Evolutionary conservation across 2,797 vertebrate genomes (phyloP).

Genomic region (Rhinella marina): DNA sequence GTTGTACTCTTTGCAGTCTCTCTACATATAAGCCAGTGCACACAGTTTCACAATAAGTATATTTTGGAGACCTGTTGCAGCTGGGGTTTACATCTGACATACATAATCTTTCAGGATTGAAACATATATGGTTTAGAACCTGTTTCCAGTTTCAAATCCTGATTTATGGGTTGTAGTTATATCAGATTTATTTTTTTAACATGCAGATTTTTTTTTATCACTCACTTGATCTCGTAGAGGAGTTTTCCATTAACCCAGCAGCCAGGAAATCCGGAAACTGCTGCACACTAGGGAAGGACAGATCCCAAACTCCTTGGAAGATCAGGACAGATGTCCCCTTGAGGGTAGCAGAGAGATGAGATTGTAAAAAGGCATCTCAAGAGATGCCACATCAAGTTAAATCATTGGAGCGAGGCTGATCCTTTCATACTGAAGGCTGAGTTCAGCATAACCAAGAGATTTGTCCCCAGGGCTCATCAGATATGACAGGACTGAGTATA

Average conservation of each 20-base stretch:
- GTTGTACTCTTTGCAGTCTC: too few species aligned
- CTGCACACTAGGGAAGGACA: slow-evolving; percentile 43
- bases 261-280: slow-evolving; percentile 47
- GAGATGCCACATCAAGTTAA: slow-evolving; percentile 64
- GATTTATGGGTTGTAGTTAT: not conserved
- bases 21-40: too few species aligned
- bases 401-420: slow-evolving; percentile 58
- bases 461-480: slow-evolving; percentile 60
- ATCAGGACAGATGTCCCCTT: slow-evolving; percentile 60
- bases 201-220: not conserved
- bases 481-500: slow-evolving; percentile 60
- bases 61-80: not conserved
- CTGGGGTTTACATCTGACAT: not conserved
- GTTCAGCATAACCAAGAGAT: slow-evolving; percentile 62
- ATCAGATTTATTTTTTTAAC: not conserved
- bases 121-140: not conserved
- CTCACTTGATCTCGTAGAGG: slow-evolving; percentile 14
- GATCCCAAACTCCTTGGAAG: slow-evolving; percentile 59
- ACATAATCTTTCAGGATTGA: not conserved
- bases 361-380: slow-evolving; percentile 61
- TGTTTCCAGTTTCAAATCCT: not conserved
- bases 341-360: slow-evolving; percentile 60
- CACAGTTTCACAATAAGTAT: too few species aligned
- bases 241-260: slow-evolving; percentile 55
- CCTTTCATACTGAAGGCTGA: slow-evolving; percentile 62